Percentiles rank a stretch among this genome's conserved stretches.
These are phyloP conservation scores for Lepidurus couesii DNA, from an alignment of 1,140 invertebrate genomes.

Conservation along the genomic window DNA sequence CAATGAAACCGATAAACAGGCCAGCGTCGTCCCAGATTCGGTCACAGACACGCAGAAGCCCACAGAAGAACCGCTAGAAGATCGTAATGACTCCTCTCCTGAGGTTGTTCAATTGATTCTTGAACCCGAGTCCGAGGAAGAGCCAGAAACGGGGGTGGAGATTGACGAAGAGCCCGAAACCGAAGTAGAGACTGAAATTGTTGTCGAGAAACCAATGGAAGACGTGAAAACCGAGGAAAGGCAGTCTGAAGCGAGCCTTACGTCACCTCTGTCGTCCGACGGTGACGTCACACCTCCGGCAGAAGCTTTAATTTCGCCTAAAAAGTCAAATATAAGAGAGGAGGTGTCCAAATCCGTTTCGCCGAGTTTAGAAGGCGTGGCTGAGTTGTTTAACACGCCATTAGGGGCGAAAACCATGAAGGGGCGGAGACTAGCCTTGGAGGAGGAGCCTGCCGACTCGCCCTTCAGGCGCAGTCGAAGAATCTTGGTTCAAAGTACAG, in stretches of 20 bases:
- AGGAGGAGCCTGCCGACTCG: background rate
- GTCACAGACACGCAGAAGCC: no score
- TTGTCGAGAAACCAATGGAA: background rate
- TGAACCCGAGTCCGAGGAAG: background rate
- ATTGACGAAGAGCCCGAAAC: background rate
- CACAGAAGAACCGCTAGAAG: no score
- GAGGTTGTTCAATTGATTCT: no score
- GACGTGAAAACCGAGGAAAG: background rate
- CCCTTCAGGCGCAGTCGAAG: background rate
- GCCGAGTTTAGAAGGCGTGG: background rate
- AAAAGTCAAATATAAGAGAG: background rate
- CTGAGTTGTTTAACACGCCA: constrained; percentile 8
- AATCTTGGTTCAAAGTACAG: background rate
- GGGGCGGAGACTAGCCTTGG: background rate
- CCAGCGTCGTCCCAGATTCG: no score
- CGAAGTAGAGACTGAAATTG: background rate
- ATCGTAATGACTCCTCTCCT: no score
- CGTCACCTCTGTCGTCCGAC: background rate
- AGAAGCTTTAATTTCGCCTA: background rate
- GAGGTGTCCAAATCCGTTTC: background rate
- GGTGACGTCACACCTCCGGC: background rate
- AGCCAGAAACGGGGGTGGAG: background rate
- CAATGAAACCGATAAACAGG: no score
- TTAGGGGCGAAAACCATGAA: background rate
- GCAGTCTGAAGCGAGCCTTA: background rate